Evolutionary conservation across 2,888 invertebrate species (phyloP), one percentile per base, ranked within the genome.

Genomic region (Yponomeuta cagnagella): DNA sequence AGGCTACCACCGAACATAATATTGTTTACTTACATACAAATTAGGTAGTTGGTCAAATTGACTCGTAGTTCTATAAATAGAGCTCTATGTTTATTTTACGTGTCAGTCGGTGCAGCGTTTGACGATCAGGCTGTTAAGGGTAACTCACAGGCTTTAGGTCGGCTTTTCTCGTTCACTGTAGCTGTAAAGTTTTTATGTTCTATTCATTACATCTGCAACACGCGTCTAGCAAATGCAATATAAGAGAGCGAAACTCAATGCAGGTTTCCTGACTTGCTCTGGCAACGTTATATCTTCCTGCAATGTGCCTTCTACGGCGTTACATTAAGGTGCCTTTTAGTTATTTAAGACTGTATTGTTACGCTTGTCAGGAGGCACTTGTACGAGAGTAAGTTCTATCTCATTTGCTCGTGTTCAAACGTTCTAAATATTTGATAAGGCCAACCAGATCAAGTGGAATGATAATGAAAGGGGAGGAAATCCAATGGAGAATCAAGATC

Each of bases 371-470:
- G 30, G 31, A 30, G 30, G 64, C 31, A 64, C 64, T 64, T 43
- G 67, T 37, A 67, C n/a, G 65, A 65, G 31, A 52, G 81, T 79
- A 63, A 37, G 63, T 68, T 77, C 79, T 75, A 79, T 80, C 79
- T 82, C 80, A 84, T 84, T 84, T 84, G 83, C 83, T 85, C 82
- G 82, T 88, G 83, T 89, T 89, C 86, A 88, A 87, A 87, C 83
- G 84, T 77, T 80, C 83, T 90, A 85, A 90, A 91, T 91, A 90
- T 90, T 91, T 89, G 86, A 91, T 90, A 86, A 84, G 82, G 83
- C 81, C 85, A 83, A 85, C 87, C 80, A 86, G 88, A 91, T 90
- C 87, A 87, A 87, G 88, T 85, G 87, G 87, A 88, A 87, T 83
- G 83, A 84, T 84, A 79, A 84, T 79, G 78, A 79, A 77, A 77